Evolutionary conservation across 2,888 invertebrate genomes (phyloP).

Genomic region (Cryptosula pallasiana): DNA sequence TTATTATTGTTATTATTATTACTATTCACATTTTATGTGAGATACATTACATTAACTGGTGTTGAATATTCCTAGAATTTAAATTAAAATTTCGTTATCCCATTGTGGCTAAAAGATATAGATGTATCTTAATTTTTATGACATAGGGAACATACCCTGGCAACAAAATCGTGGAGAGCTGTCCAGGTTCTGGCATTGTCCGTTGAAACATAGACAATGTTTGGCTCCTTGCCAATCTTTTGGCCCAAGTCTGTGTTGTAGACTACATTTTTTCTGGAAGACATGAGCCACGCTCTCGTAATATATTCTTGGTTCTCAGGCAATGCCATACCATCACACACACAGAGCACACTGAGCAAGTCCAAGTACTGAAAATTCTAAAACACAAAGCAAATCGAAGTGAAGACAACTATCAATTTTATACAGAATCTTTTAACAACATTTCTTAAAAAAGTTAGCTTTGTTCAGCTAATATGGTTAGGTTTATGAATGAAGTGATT

Average conservation of each 20-base stretch:
- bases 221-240: conserved; percentile 40
- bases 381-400: conserved; percentile 21
- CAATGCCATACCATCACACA: conserved; percentile 50
- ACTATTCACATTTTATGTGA: no score
- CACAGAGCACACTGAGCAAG: conserved; percentile 47
- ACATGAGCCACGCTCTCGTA: conserved; percentile 37
- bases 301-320: conserved; percentile 51
- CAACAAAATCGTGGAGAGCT: conserved; percentile 43
- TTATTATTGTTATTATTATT: no score
- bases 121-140: no score
- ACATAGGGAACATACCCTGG: neutral
- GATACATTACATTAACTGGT: no score
- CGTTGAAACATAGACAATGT: conserved; percentile 46
- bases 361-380: conserved; percentile 47
- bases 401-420: neutral
- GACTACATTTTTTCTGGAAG: conserved; percentile 43
- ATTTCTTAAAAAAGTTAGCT: no score
- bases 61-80: no score
- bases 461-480: no score
- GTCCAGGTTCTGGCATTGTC: conserved; percentile 41
- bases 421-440: neutral
- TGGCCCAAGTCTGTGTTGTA: conserved; percentile 50
- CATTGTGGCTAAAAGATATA: no score
- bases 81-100: no score
- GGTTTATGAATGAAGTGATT: no score